Percentiles rank a stretch among this genome's conserved stretches.
Evolutionary conservation across 2,888 invertebrate species (phyloP).

Genomic region (Heliothis peltigera): DNA sequence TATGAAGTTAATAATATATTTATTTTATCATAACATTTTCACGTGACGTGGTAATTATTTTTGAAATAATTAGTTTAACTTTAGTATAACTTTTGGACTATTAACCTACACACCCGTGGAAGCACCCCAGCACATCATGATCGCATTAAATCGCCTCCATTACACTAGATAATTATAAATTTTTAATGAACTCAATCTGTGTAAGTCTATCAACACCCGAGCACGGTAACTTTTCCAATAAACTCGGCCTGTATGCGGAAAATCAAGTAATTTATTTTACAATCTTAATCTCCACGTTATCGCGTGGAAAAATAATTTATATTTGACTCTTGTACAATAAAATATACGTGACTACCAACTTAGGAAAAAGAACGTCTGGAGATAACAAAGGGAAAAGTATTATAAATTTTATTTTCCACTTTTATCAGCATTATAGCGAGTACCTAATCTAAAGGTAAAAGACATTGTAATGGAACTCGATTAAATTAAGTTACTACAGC

Average conservation of each 20-base stretch:
- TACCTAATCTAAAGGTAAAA: constrained; percentile 82
- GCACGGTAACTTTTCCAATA: constrained; percentile 70
- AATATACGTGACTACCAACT: constrained; percentile 57
- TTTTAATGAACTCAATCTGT: constrained; percentile 83
- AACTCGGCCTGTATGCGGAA: constrained; percentile 72
- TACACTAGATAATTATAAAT: constrained; percentile 72
- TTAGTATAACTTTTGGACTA: too few species aligned
- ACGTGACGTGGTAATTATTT: too few species aligned
- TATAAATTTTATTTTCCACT: constrained; percentile 66
- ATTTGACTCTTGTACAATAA: constrained; percentile 53
- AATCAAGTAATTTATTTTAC: constrained; percentile 75
- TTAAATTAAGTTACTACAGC: constrained; percentile 89
- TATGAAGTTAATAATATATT: too few species aligned
- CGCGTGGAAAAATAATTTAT: constrained; percentile 60
- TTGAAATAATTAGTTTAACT: too few species aligned
- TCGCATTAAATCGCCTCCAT: constrained; percentile 39
- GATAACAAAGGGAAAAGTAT: constrained; percentile 56
- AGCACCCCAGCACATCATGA: neutral
- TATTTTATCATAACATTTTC: too few species aligned
- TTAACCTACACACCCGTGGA: neutral
- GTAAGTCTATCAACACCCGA: constrained; percentile 78
- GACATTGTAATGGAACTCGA: constrained; percentile 85
- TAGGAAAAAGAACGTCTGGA: constrained; percentile 53
- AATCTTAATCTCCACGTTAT: constrained; percentile 72
- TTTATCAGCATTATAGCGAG: constrained; percentile 70